Percentiles rank a stretch among this genome's conserved stretches.
phyloP scores from a whole-genome alignment of 1,140 invertebrate species.

The Aphis craccivora region DNA sequence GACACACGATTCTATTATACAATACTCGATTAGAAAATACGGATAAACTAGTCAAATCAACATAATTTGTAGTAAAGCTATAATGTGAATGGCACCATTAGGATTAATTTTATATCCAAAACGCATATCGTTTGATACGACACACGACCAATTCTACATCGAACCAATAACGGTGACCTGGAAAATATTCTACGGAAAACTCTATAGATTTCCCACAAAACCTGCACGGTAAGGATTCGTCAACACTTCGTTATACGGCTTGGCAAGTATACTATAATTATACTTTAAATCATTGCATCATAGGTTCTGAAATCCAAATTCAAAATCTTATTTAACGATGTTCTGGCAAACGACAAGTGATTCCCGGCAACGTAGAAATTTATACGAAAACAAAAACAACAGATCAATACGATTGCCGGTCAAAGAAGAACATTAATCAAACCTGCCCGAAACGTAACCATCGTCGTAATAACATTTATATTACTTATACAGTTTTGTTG shows the following conservation, averaged over 20 bases:
- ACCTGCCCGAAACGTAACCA: not conserved
- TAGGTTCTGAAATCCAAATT: not conserved
- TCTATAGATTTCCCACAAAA: not conserved
- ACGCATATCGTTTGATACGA: not conserved
- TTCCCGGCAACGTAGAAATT: not conserved
- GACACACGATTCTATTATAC: not conserved
- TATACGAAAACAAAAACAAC: not conserved
- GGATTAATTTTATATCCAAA: not conserved
- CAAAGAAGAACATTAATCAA: not conserved
- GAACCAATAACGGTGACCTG: not conserved
- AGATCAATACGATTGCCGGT: not conserved
- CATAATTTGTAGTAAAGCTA: not conserved
- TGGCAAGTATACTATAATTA: not conserved
- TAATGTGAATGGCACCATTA: not conserved
- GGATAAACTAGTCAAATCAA: not conserved
- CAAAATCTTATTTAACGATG: not conserved
- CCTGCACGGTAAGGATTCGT: not conserved
- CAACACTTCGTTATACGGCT: not conserved
- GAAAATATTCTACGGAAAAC: not conserved
- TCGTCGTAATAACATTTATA: not conserved
- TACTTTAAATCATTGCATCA: not conserved
- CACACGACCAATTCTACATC: not conserved
- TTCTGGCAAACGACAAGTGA: not conserved
- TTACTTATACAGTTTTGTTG: no score
- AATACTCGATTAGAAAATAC: slow-evolving; percentile 15